These are phyloP conservation scores for Gobio occitaniae DNA, from an alignment of 2,797 vertebrate species.

Conservation along the genomic window DNA sequence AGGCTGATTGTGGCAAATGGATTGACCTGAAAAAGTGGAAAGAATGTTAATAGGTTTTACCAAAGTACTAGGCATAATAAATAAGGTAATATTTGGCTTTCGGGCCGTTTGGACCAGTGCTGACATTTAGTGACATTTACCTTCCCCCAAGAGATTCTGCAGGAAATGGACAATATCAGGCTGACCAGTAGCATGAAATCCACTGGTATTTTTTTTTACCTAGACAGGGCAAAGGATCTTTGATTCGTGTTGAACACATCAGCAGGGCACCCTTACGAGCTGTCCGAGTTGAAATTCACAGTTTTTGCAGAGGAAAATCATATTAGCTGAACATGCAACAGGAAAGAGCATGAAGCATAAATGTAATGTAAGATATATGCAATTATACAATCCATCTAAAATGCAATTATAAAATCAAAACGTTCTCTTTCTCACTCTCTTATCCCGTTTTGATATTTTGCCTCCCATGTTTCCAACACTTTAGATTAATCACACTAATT, in stretches of 20 bases:
- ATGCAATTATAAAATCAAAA: conserved; percentile 8
- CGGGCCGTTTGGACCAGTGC: conserved; percentile 62
- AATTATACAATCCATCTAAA: conserved; percentile 1
- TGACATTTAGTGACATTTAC: conserved; percentile 83
- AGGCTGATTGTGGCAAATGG: neutral
- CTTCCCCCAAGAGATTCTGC: conserved; percentile 63
- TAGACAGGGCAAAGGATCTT: neutral
- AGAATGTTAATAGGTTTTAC: conserved; percentile 23
- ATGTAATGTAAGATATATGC: neutral
- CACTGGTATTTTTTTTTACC: conserved; percentile 35
- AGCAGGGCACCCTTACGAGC: neutral
- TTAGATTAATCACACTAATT: conserved; percentile 22
- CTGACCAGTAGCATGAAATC: conserved; percentile 43
- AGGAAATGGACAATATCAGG: conserved; percentile 47
- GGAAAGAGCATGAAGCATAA: neutral
- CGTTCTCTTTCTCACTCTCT: neutral
- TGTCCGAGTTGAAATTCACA: neutral
- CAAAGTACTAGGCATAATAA: conserved; percentile 66
- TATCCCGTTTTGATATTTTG: neutral
- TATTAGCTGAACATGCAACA: neutral
- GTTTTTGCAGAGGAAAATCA: neutral
- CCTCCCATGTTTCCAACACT: neutral
- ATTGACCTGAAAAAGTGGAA: neutral
- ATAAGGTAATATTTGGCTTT: conserved; percentile 78
- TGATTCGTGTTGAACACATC: neutral